Percentiles rank a stretch among this genome's conserved stretches.
phyloP scores from a whole-genome alignment of 2,113 vertebrate species.

The Saccopteryx bilineata region DNA sequence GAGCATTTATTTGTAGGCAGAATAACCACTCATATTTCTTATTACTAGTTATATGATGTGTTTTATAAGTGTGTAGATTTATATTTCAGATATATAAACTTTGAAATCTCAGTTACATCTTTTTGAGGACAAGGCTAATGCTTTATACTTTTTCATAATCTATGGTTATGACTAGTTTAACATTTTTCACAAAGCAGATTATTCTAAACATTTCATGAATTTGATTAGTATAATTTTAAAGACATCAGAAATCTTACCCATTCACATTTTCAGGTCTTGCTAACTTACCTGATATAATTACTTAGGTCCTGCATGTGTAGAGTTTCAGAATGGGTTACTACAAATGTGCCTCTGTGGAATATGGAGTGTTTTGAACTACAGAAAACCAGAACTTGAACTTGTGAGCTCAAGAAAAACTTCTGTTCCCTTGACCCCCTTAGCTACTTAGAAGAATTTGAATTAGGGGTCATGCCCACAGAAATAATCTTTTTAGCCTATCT shows the following conservation, averaged over 20 bases:
- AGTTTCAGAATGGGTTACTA: not conserved
- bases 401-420: not conserved
- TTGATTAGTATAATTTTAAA: conserved; percentile 9
- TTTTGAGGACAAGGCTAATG: not conserved
- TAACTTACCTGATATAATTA: not conserved
- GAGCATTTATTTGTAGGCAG: not conserved
- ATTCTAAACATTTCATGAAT: not conserved
- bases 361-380: not conserved
- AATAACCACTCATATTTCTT: not conserved
- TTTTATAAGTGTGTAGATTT: not conserved
- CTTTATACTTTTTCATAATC: not conserved
- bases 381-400: not conserved
- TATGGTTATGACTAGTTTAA: not conserved
- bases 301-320: not conserved
- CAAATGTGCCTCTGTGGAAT: not conserved
- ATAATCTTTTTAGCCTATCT: not conserved
- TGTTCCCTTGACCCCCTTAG: not conserved
- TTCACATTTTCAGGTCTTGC: not conserved
- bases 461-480: not conserved
- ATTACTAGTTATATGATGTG: not conserved
- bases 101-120: conserved; percentile 16
- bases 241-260: not conserved
- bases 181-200: not conserved
- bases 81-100: not conserved
- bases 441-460: not conserved